A percentile compares a stretch with the other conserved stretches of the same genome.
Evolutionary conservation across 1,140 invertebrate genomes (phyloP).

Genomic region (Neodiprion lecontei): DNA sequence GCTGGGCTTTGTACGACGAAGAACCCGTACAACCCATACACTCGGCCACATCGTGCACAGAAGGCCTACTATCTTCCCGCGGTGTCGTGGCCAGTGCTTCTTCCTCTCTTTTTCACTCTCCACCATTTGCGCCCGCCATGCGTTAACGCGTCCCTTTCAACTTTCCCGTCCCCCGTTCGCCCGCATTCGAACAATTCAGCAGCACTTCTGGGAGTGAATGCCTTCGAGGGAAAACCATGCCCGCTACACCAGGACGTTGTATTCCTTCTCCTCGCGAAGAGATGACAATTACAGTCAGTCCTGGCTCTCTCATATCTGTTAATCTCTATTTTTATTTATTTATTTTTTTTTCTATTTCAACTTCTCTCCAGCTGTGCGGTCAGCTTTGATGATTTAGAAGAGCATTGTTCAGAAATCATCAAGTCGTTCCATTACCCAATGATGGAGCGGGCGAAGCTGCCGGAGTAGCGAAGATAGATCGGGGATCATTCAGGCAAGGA

Average conservation of each 20-base stretch:
- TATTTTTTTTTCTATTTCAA: neutral
- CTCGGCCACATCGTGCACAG: neutral
- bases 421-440: neutral
- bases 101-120: conserved; percentile 2
- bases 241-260: neutral
- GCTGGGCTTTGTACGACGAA: neutral
- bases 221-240: neutral
- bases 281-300: neutral
- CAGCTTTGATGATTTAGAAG: neutral
- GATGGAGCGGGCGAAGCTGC: neutral
- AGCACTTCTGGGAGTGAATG: neutral
- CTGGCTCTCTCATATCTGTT: neutral
- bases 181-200: conserved; percentile 9
- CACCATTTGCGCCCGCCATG: neutral
- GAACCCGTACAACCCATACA: no score
- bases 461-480: neutral
- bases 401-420: neutral
- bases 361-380: neutral
- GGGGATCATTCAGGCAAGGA: neutral
- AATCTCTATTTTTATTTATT: neutral
- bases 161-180: neutral
- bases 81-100: neutral
- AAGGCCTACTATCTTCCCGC: neutral
- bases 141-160: neutral
- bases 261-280: neutral